Base-by-base conservation (phyloP, 1,140 invertebrate genomes). In the Ceratina australensis region DNA sequence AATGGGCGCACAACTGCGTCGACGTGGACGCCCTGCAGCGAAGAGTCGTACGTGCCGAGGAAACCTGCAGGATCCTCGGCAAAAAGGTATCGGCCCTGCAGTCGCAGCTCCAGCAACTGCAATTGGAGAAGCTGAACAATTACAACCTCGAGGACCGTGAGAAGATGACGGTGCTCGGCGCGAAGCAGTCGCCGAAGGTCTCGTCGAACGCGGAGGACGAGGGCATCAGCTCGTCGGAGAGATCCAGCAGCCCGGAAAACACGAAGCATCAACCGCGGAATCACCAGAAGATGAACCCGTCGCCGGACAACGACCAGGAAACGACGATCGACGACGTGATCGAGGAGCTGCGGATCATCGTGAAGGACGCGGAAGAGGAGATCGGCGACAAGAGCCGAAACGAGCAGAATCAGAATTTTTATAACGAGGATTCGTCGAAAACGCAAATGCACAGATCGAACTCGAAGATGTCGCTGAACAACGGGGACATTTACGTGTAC, bases 281-380 rank as follows among this genome's bases (percentile, higher is more conserved):
- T 71, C 64, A 54, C n/a, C 79, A 73, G 28, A 86, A 82, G 89
- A 91, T 79, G 82, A 90, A 26, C 64, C 42, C 64, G 54, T 71
- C 78, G 33, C 90, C 91, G 7, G 94, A 95, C 67, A 95, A 96
- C 63, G 95, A 96, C 83, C 95, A 96, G 64, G 96, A 97, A 91
- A 96, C 95, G 0, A 97, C 96, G 18, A 97, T 97, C 65, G 96
- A 97, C 81, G 96, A 97, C 91, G 96, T 97, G 0, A 97, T 97
- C 85, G 96, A 96, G 89, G 96, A 97, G 87, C 89, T 97, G 42
- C 93, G 95, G 81, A 97, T 97, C 82, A 97, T 97, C 66, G 95
- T 97, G 0, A 97, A 96, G 87, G 95, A 97, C 75, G 96, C 96
- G 0, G 96, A 97, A 0, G 95, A 97, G 86, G 93, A 95, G 82